phyloP scores from a whole-genome alignment of 1,140 invertebrate genomes.

The Thaumatotibia leucotreta region DNA sequence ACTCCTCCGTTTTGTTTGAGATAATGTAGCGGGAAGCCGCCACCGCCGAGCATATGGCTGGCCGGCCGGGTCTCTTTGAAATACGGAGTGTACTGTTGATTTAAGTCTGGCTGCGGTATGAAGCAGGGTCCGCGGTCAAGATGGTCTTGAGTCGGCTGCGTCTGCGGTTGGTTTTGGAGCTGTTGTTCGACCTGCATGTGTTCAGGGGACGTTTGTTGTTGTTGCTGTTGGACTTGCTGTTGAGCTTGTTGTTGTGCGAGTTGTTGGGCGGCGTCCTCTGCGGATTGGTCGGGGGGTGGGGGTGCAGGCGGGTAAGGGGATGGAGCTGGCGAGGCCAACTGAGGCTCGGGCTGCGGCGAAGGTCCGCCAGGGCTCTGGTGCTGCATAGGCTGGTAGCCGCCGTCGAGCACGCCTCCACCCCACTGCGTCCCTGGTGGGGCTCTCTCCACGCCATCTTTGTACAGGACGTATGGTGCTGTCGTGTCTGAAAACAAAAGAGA shows the following conservation, averaged over 20 bases:
- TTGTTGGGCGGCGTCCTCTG: conserved; percentile 76
- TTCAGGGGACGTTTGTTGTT: conserved; percentile 75
- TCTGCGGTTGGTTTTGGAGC: conserved; percentile 68
- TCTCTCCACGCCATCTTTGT: conserved; percentile 90
- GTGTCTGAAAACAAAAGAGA: conserved; percentile 80
- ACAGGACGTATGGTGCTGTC: conserved; percentile 89
- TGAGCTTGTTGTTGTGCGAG: conserved; percentile 76
- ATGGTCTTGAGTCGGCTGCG: conserved; percentile 67
- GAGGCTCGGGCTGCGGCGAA: conserved; percentile 76
- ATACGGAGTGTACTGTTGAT: conserved; percentile 81
- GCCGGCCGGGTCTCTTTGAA: conserved; percentile 79
- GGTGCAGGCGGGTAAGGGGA: conserved; percentile 83
- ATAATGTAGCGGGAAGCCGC: conserved; percentile 88
- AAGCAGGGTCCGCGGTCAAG: conserved; percentile 72
- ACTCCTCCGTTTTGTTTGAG: conserved; percentile 88
- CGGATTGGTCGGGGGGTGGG: conserved; percentile 78
- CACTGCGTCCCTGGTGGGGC: conserved; percentile 73
- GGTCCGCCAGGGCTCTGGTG: conserved; percentile 74
- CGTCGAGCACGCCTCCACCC: conserved; percentile 81
- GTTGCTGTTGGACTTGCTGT: conserved; percentile 76
- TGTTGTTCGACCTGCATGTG: conserved; percentile 78
- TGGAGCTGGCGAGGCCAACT: conserved; percentile 73
- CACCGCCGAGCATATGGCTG: conserved; percentile 85
- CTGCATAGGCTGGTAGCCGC: conserved; percentile 77
- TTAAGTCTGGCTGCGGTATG: conserved; percentile 78